Base-by-base conservation (phyloP, 2,113 vertebrate species). In the Epinephelus moara region DNA sequence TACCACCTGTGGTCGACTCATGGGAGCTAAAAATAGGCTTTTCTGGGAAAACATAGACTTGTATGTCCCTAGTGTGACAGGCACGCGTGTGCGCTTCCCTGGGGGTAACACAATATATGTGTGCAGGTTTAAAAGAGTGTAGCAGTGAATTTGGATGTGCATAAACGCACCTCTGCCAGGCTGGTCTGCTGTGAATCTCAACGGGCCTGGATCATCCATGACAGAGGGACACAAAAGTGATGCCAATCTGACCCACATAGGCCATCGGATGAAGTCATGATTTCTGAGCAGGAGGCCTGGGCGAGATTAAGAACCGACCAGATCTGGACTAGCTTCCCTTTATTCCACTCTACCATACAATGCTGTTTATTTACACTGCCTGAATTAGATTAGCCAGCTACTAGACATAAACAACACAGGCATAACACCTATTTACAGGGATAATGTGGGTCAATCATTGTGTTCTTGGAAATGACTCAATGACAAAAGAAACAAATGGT, bases 1-100 rank as follows among this genome's bases (percentile, higher is more conserved):
- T 55, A 79, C 80, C 89, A 94, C 88, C 90, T 93, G 88, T 92
- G 91, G 78, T 77, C 45, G 3, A 88, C 77, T 82, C 77, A 70
- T 67, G 70, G 52, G 61, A 53, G 64, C 86, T 92, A 93, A 88
- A 90, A 84, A 93, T 93, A 92, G 82, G 0, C 2, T 19, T 78
- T 72, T 69, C 78, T 56, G 33, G n/a, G 81, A 85, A 80, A 86
- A 50, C 74, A 37, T 49, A 47, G 17, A 68, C 62, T 49, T 27
- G 21, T 15, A 45, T 1, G 21, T 77, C 55, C 52, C 49, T 33
- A 70, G 67, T 88, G 53, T 67, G 55, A 63, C 55, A 78, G 64
- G 21, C 0, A 21, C 14, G 55, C n/a, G 50, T 45, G 13, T 37
- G 13, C 7, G 17, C 49, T 53, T 78, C 52, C 37, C 45, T 27